Evolutionary conservation across 2,113 vertebrate species (phyloP), one percentile per base, ranked within the genome.

Genomic region (Sander vitreus): DNA sequence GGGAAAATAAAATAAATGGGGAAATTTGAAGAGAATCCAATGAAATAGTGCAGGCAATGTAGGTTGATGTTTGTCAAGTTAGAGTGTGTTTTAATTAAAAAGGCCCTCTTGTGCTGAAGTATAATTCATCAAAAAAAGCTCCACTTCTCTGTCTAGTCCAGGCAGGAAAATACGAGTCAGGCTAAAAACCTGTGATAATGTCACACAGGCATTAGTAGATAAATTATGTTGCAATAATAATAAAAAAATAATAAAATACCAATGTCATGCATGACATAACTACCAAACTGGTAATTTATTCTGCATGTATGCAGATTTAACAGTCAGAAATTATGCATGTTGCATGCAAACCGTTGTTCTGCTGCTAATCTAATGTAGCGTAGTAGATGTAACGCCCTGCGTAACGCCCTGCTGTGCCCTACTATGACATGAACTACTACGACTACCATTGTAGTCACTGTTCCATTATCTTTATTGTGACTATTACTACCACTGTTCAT

Each of bases 21-120:
- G 51, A 70, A 81, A 82, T 86, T 85, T 88, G 79, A 78, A 83
- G 33, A 63, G 59, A 80, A 83, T 59, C 79, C 76, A 87, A 68
- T 77, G 65, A 74, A 91, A 87, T 45, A 64, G 62, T 88, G 81
- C 77, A 39, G 77, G 80, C 65, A 7, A 81, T 83, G 85, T 73
- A 78, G 87, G 84, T 79, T 92, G 90, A 91, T 91, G 82, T 89
- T 90, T 92, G 85, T 90, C 81, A 87, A 89, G 84, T 89, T 82
- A 87, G 74, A 64, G 75, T 76, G 73, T 73, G 73, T 85, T 83
- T 81, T 79, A 80, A 76, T 85, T 87, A 85, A 88, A 86, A 86
- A 81, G 60, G 58, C 25, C 73, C 70, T 67, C 47, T 66, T 79
- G 79, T 83, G 70, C 66, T 11, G 27, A 62, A 62, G 83, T 43